Base-by-base conservation (phyloP, 2,888 invertebrate species). In the Hyppa rectilinea region DNA sequence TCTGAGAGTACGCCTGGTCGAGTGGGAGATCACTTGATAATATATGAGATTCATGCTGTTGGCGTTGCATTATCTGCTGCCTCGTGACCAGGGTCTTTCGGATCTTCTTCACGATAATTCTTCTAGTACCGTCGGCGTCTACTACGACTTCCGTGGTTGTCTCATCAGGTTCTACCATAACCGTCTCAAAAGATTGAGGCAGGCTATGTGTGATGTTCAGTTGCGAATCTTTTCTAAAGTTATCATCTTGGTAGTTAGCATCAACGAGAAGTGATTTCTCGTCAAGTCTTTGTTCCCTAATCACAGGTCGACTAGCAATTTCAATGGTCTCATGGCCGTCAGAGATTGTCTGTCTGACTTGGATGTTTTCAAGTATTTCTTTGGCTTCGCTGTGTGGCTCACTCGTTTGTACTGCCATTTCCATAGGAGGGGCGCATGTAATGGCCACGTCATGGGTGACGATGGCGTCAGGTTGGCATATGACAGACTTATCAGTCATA, bases 121-220 rank as follows among this genome's bases (percentile, higher is more conserved):
- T 96, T 87, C 97, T 98, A 0, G 97, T 97, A 6, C 98, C 98
- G 89, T 98, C 98, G 26, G 98, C 97, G 85, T 98, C 98, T 0
- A 97, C 97, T n/a, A 97, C 96, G 4, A 98, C 97, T 92, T 98
- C 97, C 0, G 98, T 98, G 0, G 97, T 98, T 2, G 98, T 97
- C 89, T 98, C 97, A 89, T 98, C 98, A 0, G 98, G 98, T 90
- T 98, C 98, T 0, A 97, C 97, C 89, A 98, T 97, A 6, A 98
- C 96, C 0, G 98, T 98, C 92, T 98, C 98, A 87, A 98, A 98
- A 0, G 98, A 96, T 84, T 98, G 97, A 0, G 98, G 97, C 40
- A 97, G 93, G 61, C 97, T 97, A 87, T 97, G 98, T 12, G 97
- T 96, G 45, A 98, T 97, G 84, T 97, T 97, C 23, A 98, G 89